These are phyloP conservation scores for Thoracochromis brauschi DNA, from an alignment of 2,113 vertebrate genomes.

Conservation along the genomic window DNA sequence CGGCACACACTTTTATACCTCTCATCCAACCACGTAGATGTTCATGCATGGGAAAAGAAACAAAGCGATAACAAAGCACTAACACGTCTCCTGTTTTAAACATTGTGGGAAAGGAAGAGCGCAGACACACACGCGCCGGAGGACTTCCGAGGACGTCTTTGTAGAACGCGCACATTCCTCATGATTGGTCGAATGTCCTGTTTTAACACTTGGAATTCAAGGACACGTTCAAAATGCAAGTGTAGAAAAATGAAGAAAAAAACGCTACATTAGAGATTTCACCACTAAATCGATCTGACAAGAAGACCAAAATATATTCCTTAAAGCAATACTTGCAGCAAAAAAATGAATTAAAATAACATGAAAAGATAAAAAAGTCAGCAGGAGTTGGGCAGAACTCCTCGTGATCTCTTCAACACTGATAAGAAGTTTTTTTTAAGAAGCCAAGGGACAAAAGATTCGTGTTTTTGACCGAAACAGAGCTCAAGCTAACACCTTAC, in stretches of 20 bases:
- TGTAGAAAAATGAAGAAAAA: background rate
- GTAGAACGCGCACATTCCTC: background rate
- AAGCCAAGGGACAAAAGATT: slow-evolving; percentile 20
- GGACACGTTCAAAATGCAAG: background rate
- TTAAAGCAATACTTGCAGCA: slow-evolving; percentile 74
- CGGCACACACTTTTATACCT: slow-evolving; percentile 26
- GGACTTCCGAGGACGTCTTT: background rate
- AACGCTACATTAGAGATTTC: slow-evolving; percentile 7
- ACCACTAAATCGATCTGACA: slow-evolving; percentile 18
- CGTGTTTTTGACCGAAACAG: slow-evolving; percentile 25
- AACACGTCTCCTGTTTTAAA: background rate
- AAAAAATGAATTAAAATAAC: slow-evolving; percentile 18
- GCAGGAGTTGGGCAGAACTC: background rate
- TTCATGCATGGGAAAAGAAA: slow-evolving; percentile 31
- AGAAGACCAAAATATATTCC: slow-evolving; percentile 65
- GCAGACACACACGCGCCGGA: background rate
- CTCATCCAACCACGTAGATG: slow-evolving; percentile 6
- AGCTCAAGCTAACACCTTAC: background rate
- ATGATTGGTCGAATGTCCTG: background rate
- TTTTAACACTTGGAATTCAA: background rate
- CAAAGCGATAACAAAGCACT: background rate
- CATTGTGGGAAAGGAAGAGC: background rate
- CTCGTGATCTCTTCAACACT: background rate
- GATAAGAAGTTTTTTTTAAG: background rate
- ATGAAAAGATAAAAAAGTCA: background rate